Evolutionary conservation across 2,797 vertebrate genomes (phyloP), one percentile per base, ranked within the genome.

Genomic region (Enteromius anoplus): DNA sequence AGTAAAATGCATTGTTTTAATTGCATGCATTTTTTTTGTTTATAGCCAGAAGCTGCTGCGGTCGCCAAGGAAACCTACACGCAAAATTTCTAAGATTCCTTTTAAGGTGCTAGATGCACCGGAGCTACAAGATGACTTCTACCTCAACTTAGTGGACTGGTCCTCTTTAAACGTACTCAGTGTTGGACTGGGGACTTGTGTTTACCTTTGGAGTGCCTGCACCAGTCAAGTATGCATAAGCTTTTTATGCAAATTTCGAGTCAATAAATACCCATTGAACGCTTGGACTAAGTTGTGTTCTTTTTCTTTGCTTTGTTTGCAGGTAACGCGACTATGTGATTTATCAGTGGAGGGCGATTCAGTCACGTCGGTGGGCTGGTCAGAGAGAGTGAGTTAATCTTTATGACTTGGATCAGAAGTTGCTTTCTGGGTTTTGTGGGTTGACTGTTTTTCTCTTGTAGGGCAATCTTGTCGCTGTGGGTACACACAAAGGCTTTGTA

Each of bases 111-210:
- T 99, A 75, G 98, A 99, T 1, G 98, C 98, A 5, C 98, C 98
- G 0, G 98, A 99, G 88, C 94, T 99, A 55, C 98, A 99, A 90
- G 98, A 99, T 0, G 98, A 99, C 86, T 99, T 99, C 94, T 99
- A 99, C 94, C 95, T 99, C 93, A 99, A 99, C 90, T 91, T 99
- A 85, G 98, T 99, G 75, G 98, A 99, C 94, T 99, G 98, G 98
- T 99, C 98, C 0, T 99, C 98, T 78, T 95, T 99, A 65, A 99
- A 99, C 0, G 98, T 99, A 62, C 96, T 99, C 87, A 99, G 98
- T 0, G 98, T 99, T 75, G 98, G 98, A 80, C 94, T 99, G 78
- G 98, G 98, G 1, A 99, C 98, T 83, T 99, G 98, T 3, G 98
- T 99, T 21, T 99, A 99, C 89, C 93, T 99, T 40, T 99, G 98